Base-by-base conservation (phyloP, 1,140 invertebrate genomes). In the Stegodyphus dumicola region DNA sequence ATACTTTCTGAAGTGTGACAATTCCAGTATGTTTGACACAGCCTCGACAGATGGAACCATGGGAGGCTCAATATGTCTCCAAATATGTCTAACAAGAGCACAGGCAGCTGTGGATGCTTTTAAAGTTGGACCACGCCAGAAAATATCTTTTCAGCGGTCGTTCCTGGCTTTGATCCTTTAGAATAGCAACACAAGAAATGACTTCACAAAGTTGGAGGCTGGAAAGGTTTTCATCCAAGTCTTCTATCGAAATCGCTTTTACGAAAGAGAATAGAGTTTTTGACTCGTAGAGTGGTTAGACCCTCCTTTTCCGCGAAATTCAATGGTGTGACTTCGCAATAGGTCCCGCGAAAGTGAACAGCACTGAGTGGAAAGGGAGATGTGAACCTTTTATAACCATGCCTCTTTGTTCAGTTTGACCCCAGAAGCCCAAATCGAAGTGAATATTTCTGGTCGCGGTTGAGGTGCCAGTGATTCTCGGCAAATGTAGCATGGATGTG, bases 1-100 rank as follows among this genome's bases (percentile, higher is more conserved):
- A 7, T 69, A 6, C 60, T 60, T 60, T 15, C 15, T 11, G 65
- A 52, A 54, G 49, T 69, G 76, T 78, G 76, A 78, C 76, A 78
- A 78, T 78, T 56, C 65, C 60, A 13, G 51, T 49, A 80, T 80
- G 77, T 80, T 80, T 80, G 77, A 80, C 77, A 80, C 77, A 80
- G 67, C 49, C 18, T n/a, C 52, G 77, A 80, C 77, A 80, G 77
- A 80, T 80, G 77, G 77, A 80, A 80, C 77, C 54, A 67, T 60
- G 52, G 77, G 77, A 54, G 77, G 77, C 33, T 70, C 77, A 80
- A 80, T 80, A 80, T 80, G 77, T 80, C 77, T 70, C 67, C 53
- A 51, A 80, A 80, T 80, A 80, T 80, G 76, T 78, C 76, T 78
- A 51, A 65, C 10, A 52, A n/a, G 51, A n/a, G 33, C 48, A 15